Evolutionary conservation across 2,113 vertebrate genomes (phyloP).

Genomic region (Syrrhaptes paradoxus): DNA sequence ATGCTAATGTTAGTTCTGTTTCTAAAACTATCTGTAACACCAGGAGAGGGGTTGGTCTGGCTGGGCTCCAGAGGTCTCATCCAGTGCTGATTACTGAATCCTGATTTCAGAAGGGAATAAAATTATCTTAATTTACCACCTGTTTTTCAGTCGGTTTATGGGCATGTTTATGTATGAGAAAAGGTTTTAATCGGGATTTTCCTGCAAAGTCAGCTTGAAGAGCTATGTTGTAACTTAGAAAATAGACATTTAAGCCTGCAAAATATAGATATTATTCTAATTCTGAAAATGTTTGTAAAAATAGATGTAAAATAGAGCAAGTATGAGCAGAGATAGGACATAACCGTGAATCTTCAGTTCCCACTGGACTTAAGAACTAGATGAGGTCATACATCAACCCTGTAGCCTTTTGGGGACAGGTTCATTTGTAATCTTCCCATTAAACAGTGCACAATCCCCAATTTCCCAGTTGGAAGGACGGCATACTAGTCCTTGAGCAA

Average conservation of each 20-base stretch:
- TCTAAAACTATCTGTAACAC: background rate
- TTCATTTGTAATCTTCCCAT: background rate
- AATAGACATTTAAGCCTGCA: background rate
- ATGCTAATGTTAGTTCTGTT: background rate
- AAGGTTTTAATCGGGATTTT: background rate
- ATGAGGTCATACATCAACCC: background rate
- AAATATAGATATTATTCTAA: background rate
- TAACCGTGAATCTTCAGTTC: background rate
- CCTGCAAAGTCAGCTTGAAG: background rate
- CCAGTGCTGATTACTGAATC: background rate
- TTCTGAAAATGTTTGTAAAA: background rate
- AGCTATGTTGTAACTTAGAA: background rate
- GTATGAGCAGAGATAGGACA: background rate
- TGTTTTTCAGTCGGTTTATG: background rate
- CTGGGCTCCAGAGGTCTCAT: background rate
- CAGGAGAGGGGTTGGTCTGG: background rate
- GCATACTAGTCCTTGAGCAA: background rate
- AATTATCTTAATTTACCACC: background rate
- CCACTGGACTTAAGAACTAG: background rate
- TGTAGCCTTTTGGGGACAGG: background rate
- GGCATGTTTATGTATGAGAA: background rate
- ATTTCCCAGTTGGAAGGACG: background rate
- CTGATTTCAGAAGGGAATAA: background rate
- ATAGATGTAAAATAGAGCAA: background rate
- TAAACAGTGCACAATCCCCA: background rate